phyloP scores from a whole-genome alignment of 2,888 invertebrate species.

The Pilophorus perplexus region DNA sequence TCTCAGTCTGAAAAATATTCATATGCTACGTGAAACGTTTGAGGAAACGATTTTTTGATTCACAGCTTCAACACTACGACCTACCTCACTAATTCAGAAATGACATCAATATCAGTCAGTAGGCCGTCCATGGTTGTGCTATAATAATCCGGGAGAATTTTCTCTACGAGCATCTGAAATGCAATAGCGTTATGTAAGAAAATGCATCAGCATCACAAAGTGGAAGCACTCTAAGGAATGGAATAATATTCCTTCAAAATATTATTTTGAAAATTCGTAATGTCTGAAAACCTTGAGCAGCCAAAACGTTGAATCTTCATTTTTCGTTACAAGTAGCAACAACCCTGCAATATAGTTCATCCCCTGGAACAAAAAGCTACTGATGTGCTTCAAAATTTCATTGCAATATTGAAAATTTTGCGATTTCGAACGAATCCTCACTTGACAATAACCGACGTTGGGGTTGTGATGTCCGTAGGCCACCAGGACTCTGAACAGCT shows the following conservation, averaged over 20 bases:
- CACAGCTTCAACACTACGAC: no score
- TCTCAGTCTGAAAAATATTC: constrained; percentile 59
- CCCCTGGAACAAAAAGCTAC: constrained; percentile 59
- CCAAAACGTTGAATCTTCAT: constrained; percentile 91
- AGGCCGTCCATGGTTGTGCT: constrained; percentile 85
- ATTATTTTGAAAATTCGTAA: neutral
- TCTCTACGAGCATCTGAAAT: constrained; percentile 64
- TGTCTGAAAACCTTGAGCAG: constrained; percentile 66
- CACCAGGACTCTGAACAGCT: constrained; percentile 79
- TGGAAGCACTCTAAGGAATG: neutral
- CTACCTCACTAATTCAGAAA: constrained; percentile 77
- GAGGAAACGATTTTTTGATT: neutral
- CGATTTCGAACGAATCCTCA: no score
- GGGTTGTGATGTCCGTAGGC: constrained; percentile 87
- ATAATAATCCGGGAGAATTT: constrained; percentile 83
- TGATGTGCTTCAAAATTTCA: no score
- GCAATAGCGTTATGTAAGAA: no score
- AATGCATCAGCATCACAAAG: no score
- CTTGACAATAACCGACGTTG: constrained; percentile 86
- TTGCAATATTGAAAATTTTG: no score
- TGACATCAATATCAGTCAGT: constrained; percentile 82
- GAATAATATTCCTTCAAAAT: neutral
- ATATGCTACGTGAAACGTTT: neutral
- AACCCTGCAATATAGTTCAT: constrained; percentile 89
- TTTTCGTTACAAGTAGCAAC: constrained; percentile 78